Evolutionary conservation across 37 sponge, comb jelly and placozoan genomes (phyloP).

Genomic region (Ianthella basta): DNA sequence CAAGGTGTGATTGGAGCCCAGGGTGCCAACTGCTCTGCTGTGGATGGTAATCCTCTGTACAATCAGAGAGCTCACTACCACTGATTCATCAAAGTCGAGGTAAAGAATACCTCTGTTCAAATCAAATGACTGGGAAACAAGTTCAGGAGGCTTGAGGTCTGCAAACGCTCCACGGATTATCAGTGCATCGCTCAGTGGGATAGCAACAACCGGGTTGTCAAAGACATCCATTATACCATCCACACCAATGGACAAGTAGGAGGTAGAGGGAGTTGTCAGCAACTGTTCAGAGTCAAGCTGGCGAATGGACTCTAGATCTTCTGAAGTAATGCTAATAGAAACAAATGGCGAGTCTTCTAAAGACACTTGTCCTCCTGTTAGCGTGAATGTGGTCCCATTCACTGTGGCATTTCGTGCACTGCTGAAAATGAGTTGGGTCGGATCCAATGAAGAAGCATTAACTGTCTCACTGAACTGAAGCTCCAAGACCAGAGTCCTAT

Average conservation of each 20-base stretch:
- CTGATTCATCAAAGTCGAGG: conserved; percentile 74
- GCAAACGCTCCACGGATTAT: conserved; percentile 61
- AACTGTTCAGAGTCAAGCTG: conserved; percentile 58
- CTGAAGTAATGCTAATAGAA: conserved; percentile 45
- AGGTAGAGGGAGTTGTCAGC: conserved; percentile 64
- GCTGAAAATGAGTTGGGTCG: conserved; percentile 67
- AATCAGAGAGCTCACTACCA: conserved; percentile 42
- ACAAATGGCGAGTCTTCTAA: conserved; percentile 62
- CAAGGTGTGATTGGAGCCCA: conserved; percentile 64
- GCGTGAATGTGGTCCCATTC: conserved; percentile 36
- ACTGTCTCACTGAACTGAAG: conserved; percentile 90
- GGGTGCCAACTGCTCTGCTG: conserved; percentile 28
- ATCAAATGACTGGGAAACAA: conserved; percentile 53
- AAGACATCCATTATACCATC: conserved; percentile 64
- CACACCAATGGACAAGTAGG: conserved; percentile 54
- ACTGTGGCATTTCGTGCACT: conserved; percentile 42
- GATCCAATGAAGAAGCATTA: conserved; percentile 68
- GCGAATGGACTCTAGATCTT: conserved; percentile 69
- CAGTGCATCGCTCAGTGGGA: conserved; percentile 30
- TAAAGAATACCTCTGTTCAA: conserved; percentile 57
- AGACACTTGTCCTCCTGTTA: conserved; percentile 75
- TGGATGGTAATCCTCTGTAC: conserved; percentile 59
- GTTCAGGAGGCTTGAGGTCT: conserved; percentile 77
- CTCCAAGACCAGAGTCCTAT: conserved; percentile 66
- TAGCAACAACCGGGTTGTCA: conserved; percentile 56